phyloP scores from a whole-genome alignment of 2,113 vertebrate genomes.

The Cyprinodon tularosa region DNA sequence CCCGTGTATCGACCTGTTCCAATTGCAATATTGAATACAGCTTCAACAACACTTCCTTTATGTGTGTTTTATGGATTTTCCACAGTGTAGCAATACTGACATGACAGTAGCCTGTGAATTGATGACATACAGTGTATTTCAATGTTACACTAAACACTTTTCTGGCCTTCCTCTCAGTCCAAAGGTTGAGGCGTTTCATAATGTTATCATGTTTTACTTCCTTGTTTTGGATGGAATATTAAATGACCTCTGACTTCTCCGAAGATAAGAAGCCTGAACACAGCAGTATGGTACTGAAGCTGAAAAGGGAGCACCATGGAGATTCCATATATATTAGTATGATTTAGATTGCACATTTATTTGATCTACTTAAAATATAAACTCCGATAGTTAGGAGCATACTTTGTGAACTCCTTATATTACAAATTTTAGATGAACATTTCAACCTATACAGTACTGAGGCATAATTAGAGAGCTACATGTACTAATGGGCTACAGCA shows the following conservation, averaged over 20 bases:
- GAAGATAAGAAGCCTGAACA: neutral
- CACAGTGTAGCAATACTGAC: constrained; percentile 45
- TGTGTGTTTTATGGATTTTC: constrained; percentile 58
- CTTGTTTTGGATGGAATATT: constrained; percentile 33
- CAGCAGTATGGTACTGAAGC: neutral
- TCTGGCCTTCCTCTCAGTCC: constrained; percentile 24
- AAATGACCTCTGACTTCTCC: neutral
- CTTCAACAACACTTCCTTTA: constrained; percentile 38
- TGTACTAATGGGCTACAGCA: neutral
- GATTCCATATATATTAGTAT: neutral
- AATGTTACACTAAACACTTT: neutral
- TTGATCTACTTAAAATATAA: neutral
- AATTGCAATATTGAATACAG: constrained; percentile 41
- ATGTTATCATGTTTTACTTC: constrained; percentile 43
- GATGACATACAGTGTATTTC: constrained; percentile 6
- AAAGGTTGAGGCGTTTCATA: constrained; percentile 62
- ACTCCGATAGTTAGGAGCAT: neutral
- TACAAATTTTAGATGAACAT: neutral
- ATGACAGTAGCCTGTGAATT: constrained; percentile 17
- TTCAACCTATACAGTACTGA: neutral
- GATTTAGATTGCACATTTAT: neutral
- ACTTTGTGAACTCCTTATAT: neutral
- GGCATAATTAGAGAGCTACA: neutral
- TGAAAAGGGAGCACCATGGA: neutral
- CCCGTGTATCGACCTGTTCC: constrained; percentile 37